Evolutionary conservation across 2,888 invertebrate species (phyloP).

Genomic region (Adela reaumurella): DNA sequence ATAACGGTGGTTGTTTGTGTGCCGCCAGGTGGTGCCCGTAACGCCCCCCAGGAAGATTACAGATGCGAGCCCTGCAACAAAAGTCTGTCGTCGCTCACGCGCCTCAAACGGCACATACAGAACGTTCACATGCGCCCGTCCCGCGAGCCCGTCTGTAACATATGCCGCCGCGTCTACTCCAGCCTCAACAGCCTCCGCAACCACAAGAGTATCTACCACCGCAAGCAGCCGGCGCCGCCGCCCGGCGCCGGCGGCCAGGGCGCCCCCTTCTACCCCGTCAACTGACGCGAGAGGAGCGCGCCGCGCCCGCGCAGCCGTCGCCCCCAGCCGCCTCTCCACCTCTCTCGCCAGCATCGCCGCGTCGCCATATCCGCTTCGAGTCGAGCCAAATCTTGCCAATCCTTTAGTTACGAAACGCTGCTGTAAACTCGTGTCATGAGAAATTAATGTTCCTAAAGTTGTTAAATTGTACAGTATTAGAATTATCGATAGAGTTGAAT

Average conservation of each 20-base stretch:
- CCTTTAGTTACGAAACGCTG: constrained; percentile 20
- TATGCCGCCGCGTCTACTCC: constrained; percentile 89
- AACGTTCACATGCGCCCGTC: constrained; percentile 89
- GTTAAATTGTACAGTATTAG: neutral
- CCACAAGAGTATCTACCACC: constrained; percentile 91
- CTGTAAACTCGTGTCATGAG: constrained; percentile 18
- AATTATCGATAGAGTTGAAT: neutral
- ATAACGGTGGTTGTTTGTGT: constrained; percentile 54
- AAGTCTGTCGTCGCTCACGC: constrained; percentile 80
- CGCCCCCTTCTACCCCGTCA: constrained; percentile 33
- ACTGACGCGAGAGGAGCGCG: constrained; percentile 28
- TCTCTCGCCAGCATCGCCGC: constrained; percentile 13
- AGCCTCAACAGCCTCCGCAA: constrained; percentile 86
- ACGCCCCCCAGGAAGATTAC: constrained; percentile 77
- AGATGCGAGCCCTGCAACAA: constrained; percentile 91
- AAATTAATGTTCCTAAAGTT: neutral
- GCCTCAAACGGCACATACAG: constrained; percentile 88
- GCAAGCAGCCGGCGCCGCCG: constrained; percentile 70
- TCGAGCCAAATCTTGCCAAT: neutral
- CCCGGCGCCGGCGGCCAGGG: constrained; percentile 21
- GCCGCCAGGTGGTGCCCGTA: constrained; percentile 69
- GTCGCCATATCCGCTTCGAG: neutral
- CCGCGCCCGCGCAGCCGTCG: constrained; percentile 16
- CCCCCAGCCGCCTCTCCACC: constrained; percentile 13
- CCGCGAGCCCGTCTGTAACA: constrained; percentile 87